phyloP scores from a whole-genome alignment of 2,797 vertebrate genomes.

The Microctenopoma lineatum region DNA sequence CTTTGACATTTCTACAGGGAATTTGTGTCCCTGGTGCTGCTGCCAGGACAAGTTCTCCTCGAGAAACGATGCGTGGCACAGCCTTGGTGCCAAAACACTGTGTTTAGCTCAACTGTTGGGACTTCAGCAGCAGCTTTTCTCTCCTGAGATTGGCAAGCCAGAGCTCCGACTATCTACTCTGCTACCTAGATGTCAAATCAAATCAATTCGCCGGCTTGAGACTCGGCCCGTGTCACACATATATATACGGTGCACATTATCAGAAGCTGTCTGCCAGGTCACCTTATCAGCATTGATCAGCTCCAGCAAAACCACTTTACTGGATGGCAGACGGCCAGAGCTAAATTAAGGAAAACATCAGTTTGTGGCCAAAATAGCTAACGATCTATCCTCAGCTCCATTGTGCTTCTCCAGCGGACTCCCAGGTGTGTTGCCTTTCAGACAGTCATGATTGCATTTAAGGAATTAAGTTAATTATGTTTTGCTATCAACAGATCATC shows the following conservation, averaged over 20 bases:
- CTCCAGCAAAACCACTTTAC: constrained; percentile 53
- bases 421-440: constrained; percentile 39
- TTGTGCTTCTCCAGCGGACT: constrained; percentile 38
- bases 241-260: constrained; percentile 25
- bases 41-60: constrained; percentile 4
- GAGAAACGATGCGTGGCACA: constrained; percentile 1
- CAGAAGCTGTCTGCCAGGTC: constrained; percentile 45
- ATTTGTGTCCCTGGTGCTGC: constrained; percentile 10
- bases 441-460: constrained; percentile 27
- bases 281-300: constrained; percentile 64
- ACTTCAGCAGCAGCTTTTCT: constrained; percentile 10
- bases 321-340: constrained; percentile 61
- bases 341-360: constrained; percentile 61
- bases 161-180: constrained; percentile 36
- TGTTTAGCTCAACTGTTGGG: constrained; percentile 3
- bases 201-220: constrained; percentile 56
- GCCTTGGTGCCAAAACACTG: constrained; percentile 12
- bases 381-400: constrained; percentile 1
- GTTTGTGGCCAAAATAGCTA: constrained; percentile 55
- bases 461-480: constrained; percentile 44
- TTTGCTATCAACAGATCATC: constrained; percentile 31
- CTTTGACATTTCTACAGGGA: constrained; percentile 9
- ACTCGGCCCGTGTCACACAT: constrained; percentile 34
- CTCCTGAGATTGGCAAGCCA: constrained; percentile 39
- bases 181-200: constrained; percentile 56